These are phyloP conservation scores for Phyllostomus hastatus DNA, from an alignment of 2,113 vertebrate species.

Conservation along the genomic window DNA sequence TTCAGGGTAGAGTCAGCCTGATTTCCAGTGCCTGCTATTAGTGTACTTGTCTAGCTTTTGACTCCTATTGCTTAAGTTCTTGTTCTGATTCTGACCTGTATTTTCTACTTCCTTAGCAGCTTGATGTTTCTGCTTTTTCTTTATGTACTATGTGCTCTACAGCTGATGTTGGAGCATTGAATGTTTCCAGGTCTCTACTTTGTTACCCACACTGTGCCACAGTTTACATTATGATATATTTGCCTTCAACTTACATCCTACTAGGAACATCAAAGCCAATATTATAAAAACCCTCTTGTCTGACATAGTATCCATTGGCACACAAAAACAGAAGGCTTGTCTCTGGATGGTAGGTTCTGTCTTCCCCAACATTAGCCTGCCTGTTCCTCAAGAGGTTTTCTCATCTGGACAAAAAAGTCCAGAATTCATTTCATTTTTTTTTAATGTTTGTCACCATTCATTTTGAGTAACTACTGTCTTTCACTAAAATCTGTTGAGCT, in stretches of 20 bases:
- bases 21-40: neutral
- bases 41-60: neutral
- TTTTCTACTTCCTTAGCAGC: neutral
- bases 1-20: neutral
- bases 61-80: neutral
- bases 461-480: neutral
- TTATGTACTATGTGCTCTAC: neutral
- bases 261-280: accelerated
- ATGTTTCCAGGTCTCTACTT: neutral
- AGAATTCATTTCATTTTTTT: neutral
- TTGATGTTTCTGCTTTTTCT: neutral
- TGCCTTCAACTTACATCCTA: neutral
- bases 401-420: neutral
- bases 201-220: neutral
- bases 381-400: neutral
- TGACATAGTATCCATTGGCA: neutral
- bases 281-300: neutral
- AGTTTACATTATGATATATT: neutral
- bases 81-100: neutral
- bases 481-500: neutral
- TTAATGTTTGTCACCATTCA: neutral
- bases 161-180: neutral
- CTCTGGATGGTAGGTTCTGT: neutral
- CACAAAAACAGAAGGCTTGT: neutral
- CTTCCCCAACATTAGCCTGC: neutral